Evolutionary conservation across 1,140 invertebrate genomes (phyloP).

Genomic region (Leptopilina clavipes): DNA sequence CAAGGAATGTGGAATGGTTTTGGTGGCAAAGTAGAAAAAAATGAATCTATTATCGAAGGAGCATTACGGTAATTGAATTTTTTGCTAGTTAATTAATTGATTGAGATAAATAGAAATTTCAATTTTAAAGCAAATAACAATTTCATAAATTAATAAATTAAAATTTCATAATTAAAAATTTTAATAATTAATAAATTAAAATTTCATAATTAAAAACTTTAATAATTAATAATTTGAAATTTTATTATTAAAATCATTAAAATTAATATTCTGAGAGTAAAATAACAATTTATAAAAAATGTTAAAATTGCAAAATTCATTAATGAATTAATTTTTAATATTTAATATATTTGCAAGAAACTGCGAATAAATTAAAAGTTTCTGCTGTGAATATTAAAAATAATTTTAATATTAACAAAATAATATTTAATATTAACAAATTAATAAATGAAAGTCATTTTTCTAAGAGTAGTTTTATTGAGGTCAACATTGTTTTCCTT

Average conservation of each 20-base stretch:
- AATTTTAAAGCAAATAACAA: background rate
- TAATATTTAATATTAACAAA: background rate
- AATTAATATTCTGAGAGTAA: no score
- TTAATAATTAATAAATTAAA: no score
- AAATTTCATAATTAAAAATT: background rate
- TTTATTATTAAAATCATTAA: no score
- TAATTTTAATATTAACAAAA: no score
- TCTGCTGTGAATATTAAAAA: no score
- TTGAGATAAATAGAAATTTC: background rate
- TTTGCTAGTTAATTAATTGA: background rate
- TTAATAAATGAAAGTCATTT: background rate
- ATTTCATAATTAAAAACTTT: no score
- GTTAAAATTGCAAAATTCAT: no score
- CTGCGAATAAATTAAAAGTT: no score
- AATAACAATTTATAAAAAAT: no score
- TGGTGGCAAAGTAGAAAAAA: conserved; percentile 85
- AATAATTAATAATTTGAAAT: no score
- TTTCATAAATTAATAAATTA: background rate
- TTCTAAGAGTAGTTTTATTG: background rate
- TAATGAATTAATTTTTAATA: no score
- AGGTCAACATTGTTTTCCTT: background rate
- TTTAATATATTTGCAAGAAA: no score
- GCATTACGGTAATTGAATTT: conserved; percentile 74
- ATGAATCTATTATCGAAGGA: conserved; percentile 80
- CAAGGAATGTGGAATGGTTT: conserved; percentile 86